phyloP scores from a whole-genome alignment of 2,113 vertebrate species.

The Casuarius casuarius region DNA sequence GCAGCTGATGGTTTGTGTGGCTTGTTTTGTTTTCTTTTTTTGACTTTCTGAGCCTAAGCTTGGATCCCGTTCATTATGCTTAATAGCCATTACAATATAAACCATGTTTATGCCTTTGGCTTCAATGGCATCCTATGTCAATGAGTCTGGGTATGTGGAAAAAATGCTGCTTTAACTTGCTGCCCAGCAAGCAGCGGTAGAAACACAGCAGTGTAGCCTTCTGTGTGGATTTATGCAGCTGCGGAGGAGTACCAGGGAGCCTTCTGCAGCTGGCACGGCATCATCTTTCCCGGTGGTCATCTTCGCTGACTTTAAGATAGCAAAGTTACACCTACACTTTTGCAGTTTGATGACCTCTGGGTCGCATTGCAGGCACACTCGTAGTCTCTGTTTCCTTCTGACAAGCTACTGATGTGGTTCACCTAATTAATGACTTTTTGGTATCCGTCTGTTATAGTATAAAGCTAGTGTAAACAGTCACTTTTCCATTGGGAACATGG shows the following conservation, averaged over 20 bases:
- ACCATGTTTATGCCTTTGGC: background rate
- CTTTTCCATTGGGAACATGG: background rate
- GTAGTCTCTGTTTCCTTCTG: background rate
- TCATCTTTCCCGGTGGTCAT: background rate
- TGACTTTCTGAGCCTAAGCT: too few relatives aligned
- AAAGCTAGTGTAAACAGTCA: conserved; percentile 7
- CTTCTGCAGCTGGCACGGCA: background rate
- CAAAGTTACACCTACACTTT: background rate
- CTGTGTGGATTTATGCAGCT: background rate
- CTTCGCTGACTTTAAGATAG: background rate
- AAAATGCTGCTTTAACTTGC: background rate
- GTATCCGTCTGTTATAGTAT: background rate
- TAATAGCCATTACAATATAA: background rate
- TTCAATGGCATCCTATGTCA: background rate
- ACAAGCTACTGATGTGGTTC: background rate
- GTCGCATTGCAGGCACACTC: background rate
- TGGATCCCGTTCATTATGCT: background rate
- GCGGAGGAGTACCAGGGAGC: background rate
- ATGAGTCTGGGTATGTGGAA: background rate
- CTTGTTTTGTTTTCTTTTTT: background rate
- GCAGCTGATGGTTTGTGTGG: background rate
- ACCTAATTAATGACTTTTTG: background rate
- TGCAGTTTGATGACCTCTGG: background rate
- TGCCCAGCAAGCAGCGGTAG: background rate
- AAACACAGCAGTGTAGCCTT: background rate